phyloP scores from a whole-genome alignment of 2,113 vertebrate genomes.

The Zeus faber region DNA sequence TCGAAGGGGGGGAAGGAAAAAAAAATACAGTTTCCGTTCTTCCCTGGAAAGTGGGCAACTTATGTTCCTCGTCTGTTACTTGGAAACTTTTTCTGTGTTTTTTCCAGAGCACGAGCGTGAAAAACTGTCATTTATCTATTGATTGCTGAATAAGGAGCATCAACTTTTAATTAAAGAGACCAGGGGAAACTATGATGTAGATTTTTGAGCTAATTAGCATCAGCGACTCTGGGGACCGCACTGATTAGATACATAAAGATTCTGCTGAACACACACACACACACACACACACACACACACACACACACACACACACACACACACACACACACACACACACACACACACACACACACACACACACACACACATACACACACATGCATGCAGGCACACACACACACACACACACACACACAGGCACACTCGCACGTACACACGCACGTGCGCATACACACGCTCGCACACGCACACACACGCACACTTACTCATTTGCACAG shows the following conservation, averaged over 20 bases:
- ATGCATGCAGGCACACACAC: constrained; percentile 3
- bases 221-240: constrained; percentile 40
- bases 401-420: constrained; percentile 4
- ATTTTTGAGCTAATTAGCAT: constrained; percentile 64
- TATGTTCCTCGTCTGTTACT: constrained; percentile 13
- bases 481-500: too few relatives aligned
- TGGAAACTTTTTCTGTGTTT: constrained; percentile 10
- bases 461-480: constrained; percentile 35
- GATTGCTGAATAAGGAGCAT: constrained; percentile 43
- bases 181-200: constrained; percentile 57
- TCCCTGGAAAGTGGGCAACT: constrained; percentile 17
- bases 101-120: too few relatives aligned
- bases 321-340: not conserved
- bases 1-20: too few relatives aligned
- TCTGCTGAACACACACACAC: constrained; percentile 29
- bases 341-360: constrained; percentile 1
- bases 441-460: constrained; percentile 27
- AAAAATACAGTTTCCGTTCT: too few relatives aligned
- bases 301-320: constrained; percentile 16
- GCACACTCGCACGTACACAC: constrained; percentile 10
- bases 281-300: not conserved
- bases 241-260: constrained; percentile 64
- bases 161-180: constrained; percentile 64
- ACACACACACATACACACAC: not conserved
- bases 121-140: constrained; percentile 29